Conservation (phyloP, 2,113 vertebrate genomes). For the Malurus melanocephalus region DNA sequence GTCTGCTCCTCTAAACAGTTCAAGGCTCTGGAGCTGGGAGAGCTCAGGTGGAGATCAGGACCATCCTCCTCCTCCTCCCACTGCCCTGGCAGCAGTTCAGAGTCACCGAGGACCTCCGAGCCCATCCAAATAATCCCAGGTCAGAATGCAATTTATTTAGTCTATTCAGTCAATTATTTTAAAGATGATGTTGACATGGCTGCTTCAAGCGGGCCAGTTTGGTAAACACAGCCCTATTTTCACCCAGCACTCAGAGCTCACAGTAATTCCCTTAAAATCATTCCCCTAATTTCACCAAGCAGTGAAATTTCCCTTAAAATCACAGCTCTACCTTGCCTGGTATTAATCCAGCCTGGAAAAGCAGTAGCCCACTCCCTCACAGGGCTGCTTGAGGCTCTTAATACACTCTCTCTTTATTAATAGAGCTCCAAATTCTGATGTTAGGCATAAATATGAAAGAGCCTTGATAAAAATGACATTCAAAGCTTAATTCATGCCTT, state of each 20-base stretch:
- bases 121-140: background rate
- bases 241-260: background rate
- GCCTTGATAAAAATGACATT: slow-evolving; percentile 20
- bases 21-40: background rate
- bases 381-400: slow-evolving; percentile 18
- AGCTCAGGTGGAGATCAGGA: slow-evolving; percentile 18
- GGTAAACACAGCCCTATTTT: background rate
- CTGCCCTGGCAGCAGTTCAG: background rate
- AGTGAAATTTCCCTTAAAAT: background rate
- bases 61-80: background rate
- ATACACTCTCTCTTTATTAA: background rate
- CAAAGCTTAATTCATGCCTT: background rate
- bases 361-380: background rate
- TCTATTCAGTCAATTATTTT: background rate
- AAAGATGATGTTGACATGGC: background rate
- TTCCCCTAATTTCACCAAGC: background rate
- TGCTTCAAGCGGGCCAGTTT: slow-evolving; percentile 3
- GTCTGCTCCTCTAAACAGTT: background rate
- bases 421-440: slow-evolving; percentile 11
- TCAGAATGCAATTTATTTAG: background rate
- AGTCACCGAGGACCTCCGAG: background rate
- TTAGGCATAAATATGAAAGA: background rate
- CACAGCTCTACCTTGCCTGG: background rate
- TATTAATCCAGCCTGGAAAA: slow-evolving; percentile 2
- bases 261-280: background rate